Evolutionary conservation across 2,797 vertebrate genomes (phyloP).

Genomic region (Thamnophis elegans): DNA sequence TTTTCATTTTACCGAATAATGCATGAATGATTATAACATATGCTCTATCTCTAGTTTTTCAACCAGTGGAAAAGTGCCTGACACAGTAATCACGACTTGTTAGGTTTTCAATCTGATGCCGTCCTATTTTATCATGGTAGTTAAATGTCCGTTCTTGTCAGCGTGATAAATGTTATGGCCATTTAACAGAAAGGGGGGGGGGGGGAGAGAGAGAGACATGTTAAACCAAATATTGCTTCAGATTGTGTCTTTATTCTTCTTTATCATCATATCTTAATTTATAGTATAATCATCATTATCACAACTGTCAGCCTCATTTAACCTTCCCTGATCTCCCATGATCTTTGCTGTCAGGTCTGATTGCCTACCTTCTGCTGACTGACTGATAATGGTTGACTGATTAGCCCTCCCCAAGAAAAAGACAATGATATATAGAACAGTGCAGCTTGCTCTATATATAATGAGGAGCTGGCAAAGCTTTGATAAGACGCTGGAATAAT

Average conservation of each 20-base stretch:
- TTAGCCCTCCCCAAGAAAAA: constrained; percentile 82
- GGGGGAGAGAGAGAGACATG: constrained; percentile 74
- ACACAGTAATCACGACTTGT: constrained; percentile 84
- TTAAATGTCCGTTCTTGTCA: constrained; percentile 83
- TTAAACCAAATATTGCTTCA: constrained; percentile 86
- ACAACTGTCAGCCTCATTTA: constrained; percentile 91
- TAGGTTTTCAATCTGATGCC: constrained; percentile 85
- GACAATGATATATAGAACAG: constrained; percentile 88
- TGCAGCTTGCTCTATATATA: constrained; percentile 83
- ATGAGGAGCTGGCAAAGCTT: constrained; percentile 88
- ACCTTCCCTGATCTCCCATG: constrained; percentile 85
- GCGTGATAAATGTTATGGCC: constrained; percentile 83
- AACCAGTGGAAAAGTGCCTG: constrained; percentile 80
- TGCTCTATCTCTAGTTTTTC: constrained; percentile 75
- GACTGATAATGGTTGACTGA: constrained; percentile 87
- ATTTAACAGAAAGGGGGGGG: constrained; percentile 74
- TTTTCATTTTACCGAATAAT: constrained; percentile 81
- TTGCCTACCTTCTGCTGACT: constrained; percentile 86
- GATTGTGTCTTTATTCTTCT: constrained; percentile 86
- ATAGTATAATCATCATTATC: constrained; percentile 90
- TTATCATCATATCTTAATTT: constrained; percentile 94
- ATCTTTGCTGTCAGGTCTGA: constrained; percentile 84
- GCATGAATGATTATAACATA: constrained; percentile 80
- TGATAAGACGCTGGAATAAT: constrained; percentile 85
- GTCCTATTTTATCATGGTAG: constrained; percentile 80